Percentiles rank a stretch among this genome's conserved stretches.
Conservation (phyloP, 1,140 invertebrate genomes). For the Acromyrmex charruanus region DNA sequence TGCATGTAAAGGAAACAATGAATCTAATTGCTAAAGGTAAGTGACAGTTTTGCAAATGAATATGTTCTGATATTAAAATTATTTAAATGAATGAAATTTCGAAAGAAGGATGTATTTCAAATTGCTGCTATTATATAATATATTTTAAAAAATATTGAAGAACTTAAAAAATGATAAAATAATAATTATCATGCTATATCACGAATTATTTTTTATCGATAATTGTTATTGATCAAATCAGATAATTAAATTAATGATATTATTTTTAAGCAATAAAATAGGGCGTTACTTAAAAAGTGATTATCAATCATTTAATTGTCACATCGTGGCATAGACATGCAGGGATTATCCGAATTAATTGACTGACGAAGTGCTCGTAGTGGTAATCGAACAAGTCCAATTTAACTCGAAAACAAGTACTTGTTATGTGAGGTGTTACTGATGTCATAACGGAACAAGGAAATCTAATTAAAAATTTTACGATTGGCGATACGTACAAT, state of each 20-base stretch:
- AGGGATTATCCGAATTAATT: constrained; percentile 17
- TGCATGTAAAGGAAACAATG: constrained; percentile 20
- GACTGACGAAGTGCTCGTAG: background rate
- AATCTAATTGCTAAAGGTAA: constrained; percentile 61
- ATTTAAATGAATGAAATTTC: background rate
- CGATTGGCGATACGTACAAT: background rate
- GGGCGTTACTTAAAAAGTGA: background rate
- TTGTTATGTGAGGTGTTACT: background rate
- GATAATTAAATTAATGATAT: background rate
- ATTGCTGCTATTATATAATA: background rate
- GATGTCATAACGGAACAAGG: no score
- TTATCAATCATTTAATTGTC: background rate
- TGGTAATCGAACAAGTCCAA: constrained; percentile 4
- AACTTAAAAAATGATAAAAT: background rate
- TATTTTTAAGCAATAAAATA: background rate
- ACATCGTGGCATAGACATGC: background rate
- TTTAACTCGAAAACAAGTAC: constrained; percentile 5
- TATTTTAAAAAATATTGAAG: background rate
- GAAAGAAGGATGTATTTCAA: background rate
- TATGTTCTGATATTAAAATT: background rate
- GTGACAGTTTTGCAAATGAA: constrained; percentile 48
- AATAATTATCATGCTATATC: background rate
- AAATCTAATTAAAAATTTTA: constrained; percentile 6
- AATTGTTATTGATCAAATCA: background rate
- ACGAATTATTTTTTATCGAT: background rate